Conservation (phyloP, 2,113 vertebrate genomes). For the Micronisus gabar region DNA sequence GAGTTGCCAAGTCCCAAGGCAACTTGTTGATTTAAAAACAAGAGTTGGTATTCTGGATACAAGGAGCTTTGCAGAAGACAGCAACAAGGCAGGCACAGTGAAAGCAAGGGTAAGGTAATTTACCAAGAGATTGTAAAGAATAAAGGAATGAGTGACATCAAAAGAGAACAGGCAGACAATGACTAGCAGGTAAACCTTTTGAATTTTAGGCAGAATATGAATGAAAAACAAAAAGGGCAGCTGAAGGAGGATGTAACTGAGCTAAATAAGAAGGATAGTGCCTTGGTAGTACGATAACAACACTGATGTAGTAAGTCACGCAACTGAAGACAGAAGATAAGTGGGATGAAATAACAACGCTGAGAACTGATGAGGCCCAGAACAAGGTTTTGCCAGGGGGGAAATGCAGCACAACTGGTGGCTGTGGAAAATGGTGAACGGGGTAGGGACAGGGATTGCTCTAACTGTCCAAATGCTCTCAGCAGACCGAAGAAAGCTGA, state of each 20-base stretch:
- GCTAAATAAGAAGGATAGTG: not conserved
- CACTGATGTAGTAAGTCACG: not conserved
- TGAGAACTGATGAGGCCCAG: not conserved
- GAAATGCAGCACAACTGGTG: not conserved
- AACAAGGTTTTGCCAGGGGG: not conserved
- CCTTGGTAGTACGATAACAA: not conserved
- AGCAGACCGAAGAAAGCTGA: not conserved
- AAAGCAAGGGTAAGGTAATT: not conserved
- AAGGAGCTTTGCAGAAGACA: not conserved
- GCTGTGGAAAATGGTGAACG: not conserved
- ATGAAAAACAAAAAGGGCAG: not conserved
- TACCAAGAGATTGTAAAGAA: not conserved
- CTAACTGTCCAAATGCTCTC: not conserved
- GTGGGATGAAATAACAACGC: not conserved
- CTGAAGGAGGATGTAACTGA: not conserved
- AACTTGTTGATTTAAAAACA: not conserved
- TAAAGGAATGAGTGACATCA: not conserved
- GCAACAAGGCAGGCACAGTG: not conserved
- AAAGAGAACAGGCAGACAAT: not conserved
- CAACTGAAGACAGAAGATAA: not conserved
- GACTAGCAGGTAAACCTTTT: not conserved
- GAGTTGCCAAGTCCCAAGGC: not conserved
- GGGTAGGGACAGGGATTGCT: no score
- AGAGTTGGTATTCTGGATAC: not conserved
- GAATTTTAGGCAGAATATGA: not conserved